Evolutionary conservation across 2,888 invertebrate species (phyloP).

Genomic region (Coenonympha glycerion): DNA sequence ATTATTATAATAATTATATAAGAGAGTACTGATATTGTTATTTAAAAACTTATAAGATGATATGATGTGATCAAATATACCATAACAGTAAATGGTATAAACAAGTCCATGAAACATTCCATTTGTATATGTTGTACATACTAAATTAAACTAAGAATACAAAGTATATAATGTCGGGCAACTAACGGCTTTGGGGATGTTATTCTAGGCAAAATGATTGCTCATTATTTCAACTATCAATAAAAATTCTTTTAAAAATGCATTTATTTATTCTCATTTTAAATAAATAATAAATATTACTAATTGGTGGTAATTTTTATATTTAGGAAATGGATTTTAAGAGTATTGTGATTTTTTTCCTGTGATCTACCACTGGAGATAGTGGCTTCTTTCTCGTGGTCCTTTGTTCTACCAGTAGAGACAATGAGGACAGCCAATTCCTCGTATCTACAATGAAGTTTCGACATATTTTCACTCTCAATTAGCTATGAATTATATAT

Average conservation of each 20-base stretch:
- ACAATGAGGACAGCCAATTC: too few species aligned
- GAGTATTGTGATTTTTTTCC: constrained; percentile 10
- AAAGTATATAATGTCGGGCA: constrained; percentile 39
- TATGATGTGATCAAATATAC: constrained; percentile 43
- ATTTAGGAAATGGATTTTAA: constrained; percentile 11
- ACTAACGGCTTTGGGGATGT: constrained; percentile 65
- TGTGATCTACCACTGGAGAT: constrained; percentile 10
- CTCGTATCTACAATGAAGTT: too few species aligned
- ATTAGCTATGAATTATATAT: too few species aligned
- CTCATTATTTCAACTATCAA: constrained; percentile 48
- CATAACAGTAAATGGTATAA: constrained; percentile 51
- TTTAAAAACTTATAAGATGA: constrained; percentile 36
- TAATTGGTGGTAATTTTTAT: constrained; percentile 21
- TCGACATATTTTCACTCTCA: too few species aligned
- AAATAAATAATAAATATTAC: too few species aligned
- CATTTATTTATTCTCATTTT: constrained; percentile 48
- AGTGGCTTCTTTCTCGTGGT: neutral
- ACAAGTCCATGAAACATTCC: constrained; percentile 72
- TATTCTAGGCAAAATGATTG: constrained; percentile 60
- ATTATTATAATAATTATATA: constrained; percentile 42
- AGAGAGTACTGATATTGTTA: constrained; percentile 71
- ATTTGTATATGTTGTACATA: constrained; percentile 67
- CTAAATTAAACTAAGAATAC: constrained; percentile 35
- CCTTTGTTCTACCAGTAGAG: too few species aligned
- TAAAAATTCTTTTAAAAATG: constrained; percentile 37